These are phyloP conservation scores for Pheosia tremula DNA, from an alignment of 2,888 invertebrate species.

Conservation along the genomic window DNA sequence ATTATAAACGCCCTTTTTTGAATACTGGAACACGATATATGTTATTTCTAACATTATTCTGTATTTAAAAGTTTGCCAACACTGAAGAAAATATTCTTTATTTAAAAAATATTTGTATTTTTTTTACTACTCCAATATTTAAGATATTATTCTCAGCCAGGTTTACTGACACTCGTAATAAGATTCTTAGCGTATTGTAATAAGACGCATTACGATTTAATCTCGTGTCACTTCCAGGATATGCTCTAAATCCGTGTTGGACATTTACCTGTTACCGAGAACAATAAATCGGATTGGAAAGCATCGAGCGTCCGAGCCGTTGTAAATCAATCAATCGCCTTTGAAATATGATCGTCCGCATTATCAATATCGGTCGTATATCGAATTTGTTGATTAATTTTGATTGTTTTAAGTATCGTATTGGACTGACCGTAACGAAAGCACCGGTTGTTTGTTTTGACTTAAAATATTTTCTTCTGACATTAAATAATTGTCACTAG, in stretches of 20 bases:
- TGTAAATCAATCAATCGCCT: conserved; percentile 71
- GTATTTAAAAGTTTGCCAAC: background rate
- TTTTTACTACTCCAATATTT: too few relatives aligned
- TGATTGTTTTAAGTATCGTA: conserved; percentile 32
- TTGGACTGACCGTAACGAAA: background rate
- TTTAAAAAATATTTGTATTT: too few relatives aligned
- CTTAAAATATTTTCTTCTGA: conserved; percentile 45
- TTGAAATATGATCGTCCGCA: conserved; percentile 71
- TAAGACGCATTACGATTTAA: too few relatives aligned
- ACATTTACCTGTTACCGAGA: conserved; percentile 55
- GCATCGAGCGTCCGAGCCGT: conserved; percentile 58
- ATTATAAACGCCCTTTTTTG: background rate
- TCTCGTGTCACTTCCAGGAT: conserved; percentile 39
- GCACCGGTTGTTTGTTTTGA: background rate
- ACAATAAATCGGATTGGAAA: conserved; percentile 75
- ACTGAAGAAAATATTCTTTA: too few relatives aligned
- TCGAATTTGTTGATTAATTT: conserved; percentile 61
- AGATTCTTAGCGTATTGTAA: too few relatives aligned
- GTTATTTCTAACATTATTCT: background rate
- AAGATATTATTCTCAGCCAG: too few relatives aligned
- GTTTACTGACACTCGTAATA: too few relatives aligned
- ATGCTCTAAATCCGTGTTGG: conserved; percentile 30
- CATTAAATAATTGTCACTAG: too few relatives aligned
- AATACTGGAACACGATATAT: background rate
- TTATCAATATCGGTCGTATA: conserved; percentile 58